Conservation (phyloP, 2,797 vertebrate species). For the Iguana delicatissima region DNA sequence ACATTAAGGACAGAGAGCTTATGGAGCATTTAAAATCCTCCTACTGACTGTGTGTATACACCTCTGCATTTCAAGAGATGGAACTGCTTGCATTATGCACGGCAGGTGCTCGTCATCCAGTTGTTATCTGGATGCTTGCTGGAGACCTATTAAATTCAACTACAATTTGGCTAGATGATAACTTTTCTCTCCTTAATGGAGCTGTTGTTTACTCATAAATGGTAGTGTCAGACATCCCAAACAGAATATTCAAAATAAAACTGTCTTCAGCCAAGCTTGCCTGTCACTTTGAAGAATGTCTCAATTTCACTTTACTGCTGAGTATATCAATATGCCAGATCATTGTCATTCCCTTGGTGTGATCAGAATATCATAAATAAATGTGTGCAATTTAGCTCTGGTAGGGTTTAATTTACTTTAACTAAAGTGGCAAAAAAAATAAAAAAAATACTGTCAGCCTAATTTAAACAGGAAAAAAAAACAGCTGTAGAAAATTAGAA, state of each 20-base stretch:
- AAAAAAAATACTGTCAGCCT: background rate
- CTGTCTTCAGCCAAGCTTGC: conserved; percentile 29
- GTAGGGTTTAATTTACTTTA: conserved; percentile 45
- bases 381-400: conserved; percentile 44
- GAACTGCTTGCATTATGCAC: background rate
- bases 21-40: conserved; percentile 16
- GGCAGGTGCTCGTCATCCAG: background rate
- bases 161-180: conserved; percentile 46
- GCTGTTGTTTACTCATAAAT: conserved; percentile 48
- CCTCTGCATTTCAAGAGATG: conserved; percentile 21
- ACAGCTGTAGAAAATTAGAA: conserved; percentile 23
- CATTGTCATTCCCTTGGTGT: conserved; percentile 33
- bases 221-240: conserved; percentile 40
- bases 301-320: conserved; percentile 54
- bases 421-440: conserved; percentile 46
- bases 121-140: conserved; percentile 22
- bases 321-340: conserved; percentile 48
- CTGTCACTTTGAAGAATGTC: conserved; percentile 61
- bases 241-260: conserved; percentile 52
- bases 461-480: conserved; percentile 27
- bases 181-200: conserved; percentile 25
- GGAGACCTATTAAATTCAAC: conserved; percentile 27
- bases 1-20: conserved; percentile 4
- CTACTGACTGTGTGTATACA: background rate
- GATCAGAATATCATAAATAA: conserved; percentile 44